Conservation (phyloP, 2,888 invertebrate genomes). For the Bombyx huttoni region DNA sequence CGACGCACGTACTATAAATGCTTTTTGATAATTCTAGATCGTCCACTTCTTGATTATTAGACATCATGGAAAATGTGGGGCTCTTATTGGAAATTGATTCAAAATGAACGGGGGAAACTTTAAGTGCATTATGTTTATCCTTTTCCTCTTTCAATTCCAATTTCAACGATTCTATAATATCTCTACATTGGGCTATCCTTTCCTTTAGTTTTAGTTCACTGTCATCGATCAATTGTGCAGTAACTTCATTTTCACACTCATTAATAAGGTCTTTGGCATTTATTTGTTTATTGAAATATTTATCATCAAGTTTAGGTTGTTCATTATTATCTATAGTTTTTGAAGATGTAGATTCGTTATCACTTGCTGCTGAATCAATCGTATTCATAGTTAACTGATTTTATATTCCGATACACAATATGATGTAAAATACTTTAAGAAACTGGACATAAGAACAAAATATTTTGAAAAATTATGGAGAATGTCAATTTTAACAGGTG, state of each 20-base stretch:
- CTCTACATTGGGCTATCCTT: constrained; percentile 49
- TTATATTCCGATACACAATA: not conserved
- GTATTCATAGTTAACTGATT: not conserved
- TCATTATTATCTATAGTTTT: constrained; percentile 14
- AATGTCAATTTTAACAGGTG: no score
- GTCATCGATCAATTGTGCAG: constrained; percentile 31
- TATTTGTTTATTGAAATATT: not conserved
- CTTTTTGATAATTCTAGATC: constrained; percentile 6
- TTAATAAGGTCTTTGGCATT: constrained; percentile 7
- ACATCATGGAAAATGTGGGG: not conserved
- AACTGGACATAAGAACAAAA: no score
- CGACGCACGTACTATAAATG: constrained; percentile 34
- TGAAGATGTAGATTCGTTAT: not conserved
- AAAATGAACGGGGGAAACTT: constrained; percentile 3
- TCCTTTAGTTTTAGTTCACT: constrained; percentile 46
- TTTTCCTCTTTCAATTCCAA: constrained; percentile 50
- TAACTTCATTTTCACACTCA: constrained; percentile 15
- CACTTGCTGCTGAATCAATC: not conserved
- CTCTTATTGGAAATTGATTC: not conserved
- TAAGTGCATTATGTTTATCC: constrained; percentile 33
- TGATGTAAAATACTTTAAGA: no score
- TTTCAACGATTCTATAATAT: constrained; percentile 51
- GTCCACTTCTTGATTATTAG: not conserved
- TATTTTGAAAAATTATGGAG: no score
- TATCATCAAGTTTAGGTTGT: constrained; percentile 6